Evolutionary conservation across 2,888 invertebrate genomes (phyloP), one percentile per base, ranked within the genome.

Genomic region (Seira musarum): DNA sequence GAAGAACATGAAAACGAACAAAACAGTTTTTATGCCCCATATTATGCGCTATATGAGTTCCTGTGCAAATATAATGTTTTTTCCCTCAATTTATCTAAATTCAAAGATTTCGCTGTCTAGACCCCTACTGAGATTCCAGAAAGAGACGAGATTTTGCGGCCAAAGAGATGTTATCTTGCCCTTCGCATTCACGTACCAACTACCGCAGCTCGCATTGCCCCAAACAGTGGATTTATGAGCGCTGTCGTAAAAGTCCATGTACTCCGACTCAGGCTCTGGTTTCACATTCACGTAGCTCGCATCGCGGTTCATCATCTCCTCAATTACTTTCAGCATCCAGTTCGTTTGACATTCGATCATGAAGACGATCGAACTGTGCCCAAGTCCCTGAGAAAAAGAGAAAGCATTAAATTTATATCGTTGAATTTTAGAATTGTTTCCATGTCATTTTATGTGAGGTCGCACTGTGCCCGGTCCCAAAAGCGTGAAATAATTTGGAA

Each of bases 401-500:
- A 21, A 15, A 57, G 17, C 25, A 15, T 0, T n/a, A 40, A 2
- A 19, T 35, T 64, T 5, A 60, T 30, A 21, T 10, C 17, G 17
- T 30, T 1, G 40, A 2, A 15, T 17, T 24, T 40, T 22, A 22
- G 19, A n/a, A n/a, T n/a, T n/a, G n/a, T n/a, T n/a, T n/a, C n/a
- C n/a, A n/a, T n/a, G n/a, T n/a, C n/a, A n/a, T n/a, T 64, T 13
- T 25, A 61, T 19, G 10, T 66, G 13, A 17, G 15, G 25, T 53
- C 53, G 70, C 21, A 74, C 83, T 15, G 83, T 83, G 22, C 84
- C 64, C 10, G 84, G 84, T 19, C 84, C 84, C 17, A 81, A 60
- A 3, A 85, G 63, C 5, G 71, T 65, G 30, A 85, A 85, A 25
- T 71, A 69, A 63, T 85, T 85, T 10, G 85, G 85, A 5, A 70